Evolutionary conservation across 2,797 vertebrate genomes (phyloP).

Genomic region (Poeciliopsis infans): DNA sequence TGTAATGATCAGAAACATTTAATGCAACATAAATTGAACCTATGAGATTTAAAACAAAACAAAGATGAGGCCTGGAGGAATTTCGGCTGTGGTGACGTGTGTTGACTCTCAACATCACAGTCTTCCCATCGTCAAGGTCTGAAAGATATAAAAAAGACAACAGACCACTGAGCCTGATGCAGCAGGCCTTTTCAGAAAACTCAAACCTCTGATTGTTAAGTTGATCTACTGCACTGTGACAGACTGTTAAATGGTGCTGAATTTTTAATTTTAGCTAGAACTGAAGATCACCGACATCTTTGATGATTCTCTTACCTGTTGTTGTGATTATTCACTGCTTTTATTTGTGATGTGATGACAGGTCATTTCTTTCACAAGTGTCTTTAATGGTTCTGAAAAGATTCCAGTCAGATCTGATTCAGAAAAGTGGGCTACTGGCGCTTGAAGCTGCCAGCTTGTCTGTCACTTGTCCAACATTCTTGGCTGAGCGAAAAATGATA

Average conservation of each 20-base stretch:
- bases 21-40: constrained; percentile 21
- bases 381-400: constrained; percentile 31
- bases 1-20: constrained; percentile 30
- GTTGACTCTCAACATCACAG: neutral
- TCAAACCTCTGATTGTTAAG: constrained; percentile 18
- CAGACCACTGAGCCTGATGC: constrained; percentile 36
- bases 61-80: neutral
- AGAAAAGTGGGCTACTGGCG: constrained; percentile 28
- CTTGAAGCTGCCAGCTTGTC: constrained; percentile 49
- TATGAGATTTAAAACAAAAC: constrained; percentile 2
- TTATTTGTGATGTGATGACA: constrained; percentile 47
- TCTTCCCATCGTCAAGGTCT: constrained; percentile 8
- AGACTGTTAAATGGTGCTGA: constrained; percentile 51
- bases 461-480: constrained; percentile 52
- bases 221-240: constrained; percentile 40
- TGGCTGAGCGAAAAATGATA: constrained; percentile 41
- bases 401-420: constrained; percentile 45
- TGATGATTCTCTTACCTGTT: constrained; percentile 38
- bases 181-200: constrained; percentile 13
- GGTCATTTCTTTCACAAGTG: constrained; percentile 29
- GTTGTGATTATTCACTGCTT: constrained; percentile 43
- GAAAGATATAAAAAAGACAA: constrained; percentile 7
- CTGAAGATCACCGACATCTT: constrained; percentile 42
- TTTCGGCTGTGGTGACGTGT: constrained; percentile 3
- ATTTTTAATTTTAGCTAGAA: constrained; percentile 59